phyloP scores from a whole-genome alignment of 1,140 invertebrate genomes.

The Drosophila aff. region DNA sequence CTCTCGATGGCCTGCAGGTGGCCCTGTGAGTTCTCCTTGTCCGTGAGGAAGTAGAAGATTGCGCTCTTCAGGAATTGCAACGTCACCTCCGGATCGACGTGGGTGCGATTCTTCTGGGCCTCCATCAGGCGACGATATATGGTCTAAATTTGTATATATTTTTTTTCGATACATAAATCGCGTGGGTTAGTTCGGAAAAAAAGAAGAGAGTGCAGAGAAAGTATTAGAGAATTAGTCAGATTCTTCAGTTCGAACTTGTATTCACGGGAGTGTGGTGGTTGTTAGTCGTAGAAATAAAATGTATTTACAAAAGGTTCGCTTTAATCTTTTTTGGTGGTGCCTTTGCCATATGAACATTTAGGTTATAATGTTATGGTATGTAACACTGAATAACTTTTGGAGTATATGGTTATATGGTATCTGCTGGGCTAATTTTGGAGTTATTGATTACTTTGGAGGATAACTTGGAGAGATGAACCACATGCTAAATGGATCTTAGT shows the following conservation, averaged over 20 bases:
- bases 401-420: conserved; percentile 24
- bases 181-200: conserved; percentile 30
- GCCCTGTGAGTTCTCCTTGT: conserved; percentile 93
- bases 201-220: conserved; percentile 49
- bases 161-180: conserved; percentile 19
- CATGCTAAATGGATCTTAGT: conserved; percentile 70
- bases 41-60: conserved; percentile 95
- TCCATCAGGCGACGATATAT: conserved; percentile 93
- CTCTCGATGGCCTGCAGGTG: conserved; percentile 94
- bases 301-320: conserved; percentile 63
- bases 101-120: conserved; percentile 88
- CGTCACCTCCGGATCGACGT: conserved; percentile 93
- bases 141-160: conserved; percentile 86
- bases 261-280: conserved; percentile 29
- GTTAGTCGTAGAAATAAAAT: conserved; percentile 56
- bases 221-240: conserved; percentile 43
- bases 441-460: conserved; percentile 40
- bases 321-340: conserved; percentile 49
- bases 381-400: conserved; percentile 63
- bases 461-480: conserved; percentile 61
- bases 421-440: conserved; percentile 20
- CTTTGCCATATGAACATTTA: conserved; percentile 75
- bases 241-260: not conserved
- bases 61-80: conserved; percentile 95
- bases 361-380: conserved; percentile 57